Percentiles rank a stretch among this genome's conserved stretches.
phyloP scores from a whole-genome alignment of 2,797 vertebrate genomes.

The Scleropages formosus region DNA sequence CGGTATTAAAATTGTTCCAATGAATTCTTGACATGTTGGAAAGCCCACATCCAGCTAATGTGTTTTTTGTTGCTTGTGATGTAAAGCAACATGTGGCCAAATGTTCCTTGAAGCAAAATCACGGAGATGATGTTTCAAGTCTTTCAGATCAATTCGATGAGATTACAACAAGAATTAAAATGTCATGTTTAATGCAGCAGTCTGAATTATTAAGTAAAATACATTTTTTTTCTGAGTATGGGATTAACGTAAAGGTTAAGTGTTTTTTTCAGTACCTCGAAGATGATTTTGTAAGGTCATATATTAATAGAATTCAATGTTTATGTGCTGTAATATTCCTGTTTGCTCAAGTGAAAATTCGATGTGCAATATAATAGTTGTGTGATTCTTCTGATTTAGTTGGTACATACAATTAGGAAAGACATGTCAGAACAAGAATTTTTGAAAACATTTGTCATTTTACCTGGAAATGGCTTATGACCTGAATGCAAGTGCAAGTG shows the following conservation, averaged over 20 bases:
- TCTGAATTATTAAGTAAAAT: no score
- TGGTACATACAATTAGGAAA: background rate
- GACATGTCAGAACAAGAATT: no score
- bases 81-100: background rate
- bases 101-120: background rate
- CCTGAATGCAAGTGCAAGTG: no score
- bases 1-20: conserved; percentile 75
- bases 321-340: background rate
- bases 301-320: background rate
- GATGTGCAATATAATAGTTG: conserved; percentile 19
- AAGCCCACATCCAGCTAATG: background rate
- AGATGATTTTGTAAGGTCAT: background rate
- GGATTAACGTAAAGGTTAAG: background rate
- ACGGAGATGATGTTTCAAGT: background rate
- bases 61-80: background rate
- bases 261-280: background rate
- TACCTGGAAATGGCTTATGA: no score
- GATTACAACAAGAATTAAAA: background rate
- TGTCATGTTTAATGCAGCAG: no score
- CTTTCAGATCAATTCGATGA: background rate
- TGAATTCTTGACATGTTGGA: conserved; percentile 69
- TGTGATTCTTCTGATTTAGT: conserved; percentile 10
- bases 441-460: no score
- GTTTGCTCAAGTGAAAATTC: conserved; percentile 19
- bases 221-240: no score